A percentile compares a stretch with the other conserved stretches of the same genome.
phyloP scores from a whole-genome alignment of 2,797 vertebrate species.

The Pseudomugil gertrudae region DNA sequence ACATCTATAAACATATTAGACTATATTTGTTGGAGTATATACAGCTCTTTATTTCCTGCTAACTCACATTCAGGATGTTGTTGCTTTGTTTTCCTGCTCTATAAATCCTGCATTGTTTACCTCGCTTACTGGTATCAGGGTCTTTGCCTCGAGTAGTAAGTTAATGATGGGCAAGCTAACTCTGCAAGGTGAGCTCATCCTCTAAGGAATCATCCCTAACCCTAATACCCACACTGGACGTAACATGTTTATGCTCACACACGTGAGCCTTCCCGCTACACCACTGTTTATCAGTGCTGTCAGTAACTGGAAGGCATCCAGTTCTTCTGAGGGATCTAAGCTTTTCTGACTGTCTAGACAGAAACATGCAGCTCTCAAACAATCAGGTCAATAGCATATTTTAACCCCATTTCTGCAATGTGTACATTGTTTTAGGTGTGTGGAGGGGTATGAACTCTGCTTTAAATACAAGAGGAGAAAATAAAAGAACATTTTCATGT shows the following conservation, averaged over 20 bases:
- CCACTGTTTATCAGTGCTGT: slow-evolving; percentile 39
- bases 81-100: not conserved
- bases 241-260: slow-evolving; percentile 31
- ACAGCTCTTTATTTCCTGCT: not conserved
- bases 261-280: slow-evolving; percentile 6
- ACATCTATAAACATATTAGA: too few species aligned
- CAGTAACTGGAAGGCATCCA: slow-evolving; percentile 72
- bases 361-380: slow-evolving; percentile 50
- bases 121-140: slow-evolving; percentile 1
- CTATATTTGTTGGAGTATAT: too few species aligned
- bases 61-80: not conserved
- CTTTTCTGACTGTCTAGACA: slow-evolving; percentile 68
- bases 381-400: slow-evolving; percentile 76
- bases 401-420: slow-evolving; percentile 51
- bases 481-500: not conserved
- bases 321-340: slow-evolving; percentile 55
- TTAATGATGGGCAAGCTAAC: slow-evolving; percentile 52
- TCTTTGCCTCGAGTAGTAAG: slow-evolving; percentile 38
- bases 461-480: slow-evolving; percentile 20
- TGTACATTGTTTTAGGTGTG: slow-evolving; percentile 32
- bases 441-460: too few species aligned
- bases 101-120: slow-evolving; percentile 2
- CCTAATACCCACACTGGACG: slow-evolving; percentile 54
- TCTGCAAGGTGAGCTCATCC: slow-evolving; percentile 64
- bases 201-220: slow-evolving; percentile 53